A percentile compares a stretch with the other conserved stretches of the same genome.
Evolutionary conservation across 2,888 invertebrate genomes (phyloP).

Genomic region (Troglohyphantes excavatus): DNA sequence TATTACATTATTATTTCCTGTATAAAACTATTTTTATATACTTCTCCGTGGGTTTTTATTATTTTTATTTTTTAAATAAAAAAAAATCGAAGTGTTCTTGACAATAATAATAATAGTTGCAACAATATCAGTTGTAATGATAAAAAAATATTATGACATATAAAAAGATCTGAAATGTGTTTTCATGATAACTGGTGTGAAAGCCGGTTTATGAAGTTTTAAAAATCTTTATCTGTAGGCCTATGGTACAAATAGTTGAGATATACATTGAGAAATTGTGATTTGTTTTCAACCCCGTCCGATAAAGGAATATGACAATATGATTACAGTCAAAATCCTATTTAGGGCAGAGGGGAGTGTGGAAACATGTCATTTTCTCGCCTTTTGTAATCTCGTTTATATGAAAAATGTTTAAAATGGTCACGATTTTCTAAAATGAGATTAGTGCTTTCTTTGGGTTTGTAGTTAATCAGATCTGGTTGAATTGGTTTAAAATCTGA

Average conservation of each 20-base stretch:
- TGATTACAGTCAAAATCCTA: constrained; percentile 59
- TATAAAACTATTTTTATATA: constrained; percentile 30
- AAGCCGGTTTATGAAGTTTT: constrained; percentile 28
- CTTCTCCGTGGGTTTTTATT: constrained; percentile 9
- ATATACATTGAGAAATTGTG: constrained; percentile 52
- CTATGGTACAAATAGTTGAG: constrained; percentile 63
- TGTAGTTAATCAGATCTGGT: not conserved
- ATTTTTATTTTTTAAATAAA: not conserved
- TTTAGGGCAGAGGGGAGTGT: constrained; percentile 41
- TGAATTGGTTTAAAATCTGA: too few species aligned
- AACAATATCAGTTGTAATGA: not conserved
- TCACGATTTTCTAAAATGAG: not conserved
- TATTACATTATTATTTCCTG: constrained; percentile 44
- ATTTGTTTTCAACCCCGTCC: constrained; percentile 40
- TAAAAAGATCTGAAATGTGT: constrained; percentile 58
- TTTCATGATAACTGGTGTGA: constrained; percentile 35
- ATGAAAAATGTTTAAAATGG: constrained; percentile 56
- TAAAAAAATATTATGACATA: constrained; percentile 41
- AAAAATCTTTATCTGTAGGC: constrained; percentile 49
- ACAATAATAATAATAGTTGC: constrained; percentile 47
- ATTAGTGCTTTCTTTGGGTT: not conserved
- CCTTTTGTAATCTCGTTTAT: constrained; percentile 48
- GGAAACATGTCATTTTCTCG: constrained; percentile 35
- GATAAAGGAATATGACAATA: constrained; percentile 32
- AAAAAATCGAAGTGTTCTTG: constrained; percentile 37